Evolutionary conservation across 2,888 invertebrate species (phyloP).

Genomic region (Alsophila aescularia): DNA sequence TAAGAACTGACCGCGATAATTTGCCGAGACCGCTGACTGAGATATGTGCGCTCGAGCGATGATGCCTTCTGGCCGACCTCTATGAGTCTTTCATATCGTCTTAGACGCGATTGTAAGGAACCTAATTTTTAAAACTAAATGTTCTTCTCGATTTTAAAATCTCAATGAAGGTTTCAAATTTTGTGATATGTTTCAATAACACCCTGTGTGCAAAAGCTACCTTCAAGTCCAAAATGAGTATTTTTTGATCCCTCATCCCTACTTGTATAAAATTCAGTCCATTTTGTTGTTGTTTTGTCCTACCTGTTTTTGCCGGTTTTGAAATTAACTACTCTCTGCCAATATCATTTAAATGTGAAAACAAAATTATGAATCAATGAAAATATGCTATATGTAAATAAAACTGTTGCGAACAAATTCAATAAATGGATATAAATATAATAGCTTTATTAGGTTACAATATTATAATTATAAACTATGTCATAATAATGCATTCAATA

Average conservation of each 20-base stretch:
- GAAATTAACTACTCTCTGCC: slow-evolving; percentile 6
- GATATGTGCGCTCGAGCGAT: background rate
- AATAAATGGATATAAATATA: slow-evolving; percentile 20
- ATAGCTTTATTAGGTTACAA: slow-evolving; percentile 6
- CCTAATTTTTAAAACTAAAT: slow-evolving; percentile 17
- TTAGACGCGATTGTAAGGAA: slow-evolving; percentile 33
- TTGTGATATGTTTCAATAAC: slow-evolving; percentile 74
- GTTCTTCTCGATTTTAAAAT: slow-evolving; percentile 18
- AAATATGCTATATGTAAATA: slow-evolving; percentile 1
- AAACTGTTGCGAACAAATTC: slow-evolving; percentile 20
- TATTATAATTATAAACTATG: slow-evolving; percentile 31
- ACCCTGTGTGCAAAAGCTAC: slow-evolving; percentile 72
- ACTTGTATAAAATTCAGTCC: slow-evolving; percentile 64
- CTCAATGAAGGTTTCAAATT: slow-evolving; percentile 33
- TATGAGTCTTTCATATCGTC: slow-evolving; percentile 40
- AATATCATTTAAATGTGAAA: background rate
- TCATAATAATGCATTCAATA: slow-evolving; percentile 24
- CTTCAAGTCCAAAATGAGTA: slow-evolving; percentile 63
- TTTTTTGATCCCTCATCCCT: slow-evolving; percentile 68
- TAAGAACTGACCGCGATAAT: slow-evolving; percentile 12
- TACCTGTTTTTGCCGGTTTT: slow-evolving; percentile 39
- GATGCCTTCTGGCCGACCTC: background rate
- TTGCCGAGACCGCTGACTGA: background rate
- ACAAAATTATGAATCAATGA: background rate
- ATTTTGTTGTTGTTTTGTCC: slow-evolving; percentile 40